Evolutionary conservation across 2,797 vertebrate species (phyloP).

Genomic region (Sebastes steindachneri): DNA sequence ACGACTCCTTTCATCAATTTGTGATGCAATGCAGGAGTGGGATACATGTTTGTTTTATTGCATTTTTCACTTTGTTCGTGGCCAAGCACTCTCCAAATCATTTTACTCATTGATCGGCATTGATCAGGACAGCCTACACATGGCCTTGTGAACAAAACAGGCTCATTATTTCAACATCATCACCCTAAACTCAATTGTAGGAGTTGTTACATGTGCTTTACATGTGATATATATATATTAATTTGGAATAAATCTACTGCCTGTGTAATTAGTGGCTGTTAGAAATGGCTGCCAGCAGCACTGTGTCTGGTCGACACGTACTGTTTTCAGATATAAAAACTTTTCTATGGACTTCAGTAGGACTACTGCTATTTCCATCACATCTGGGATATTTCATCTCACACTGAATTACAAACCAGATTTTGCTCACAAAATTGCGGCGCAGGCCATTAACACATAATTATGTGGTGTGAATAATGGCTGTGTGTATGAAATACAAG

Average conservation of each 20-base stretch:
- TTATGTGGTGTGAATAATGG: conserved; percentile 74
- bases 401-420: conserved; percentile 70
- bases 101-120: conserved; percentile 50
- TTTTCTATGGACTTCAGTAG: conserved; percentile 38
- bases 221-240: background rate
- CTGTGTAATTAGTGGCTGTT: conserved; percentile 3
- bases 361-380: conserved; percentile 69
- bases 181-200: background rate
- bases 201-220: background rate
- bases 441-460: conserved; percentile 77
- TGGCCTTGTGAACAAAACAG: conserved; percentile 18
- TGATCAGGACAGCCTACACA: conserved; percentile 39
- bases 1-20: conserved; percentile 44
- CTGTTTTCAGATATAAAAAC: conserved; percentile 43
- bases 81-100: conserved; percentile 42
- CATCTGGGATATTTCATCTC: conserved; percentile 75
- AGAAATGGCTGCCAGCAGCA: background rate
- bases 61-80: conserved; percentile 56
- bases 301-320: conserved; percentile 14
- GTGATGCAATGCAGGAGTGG: conserved; percentile 46
- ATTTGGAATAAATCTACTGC: conserved; percentile 16
- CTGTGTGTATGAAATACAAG: conserved; percentile 65
- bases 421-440: conserved; percentile 65
- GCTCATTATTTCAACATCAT: conserved; percentile 47
- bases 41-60: conserved; percentile 36